Base-by-base conservation (phyloP, 2,888 invertebrate species). In the Tetranychus piercei region DNA sequence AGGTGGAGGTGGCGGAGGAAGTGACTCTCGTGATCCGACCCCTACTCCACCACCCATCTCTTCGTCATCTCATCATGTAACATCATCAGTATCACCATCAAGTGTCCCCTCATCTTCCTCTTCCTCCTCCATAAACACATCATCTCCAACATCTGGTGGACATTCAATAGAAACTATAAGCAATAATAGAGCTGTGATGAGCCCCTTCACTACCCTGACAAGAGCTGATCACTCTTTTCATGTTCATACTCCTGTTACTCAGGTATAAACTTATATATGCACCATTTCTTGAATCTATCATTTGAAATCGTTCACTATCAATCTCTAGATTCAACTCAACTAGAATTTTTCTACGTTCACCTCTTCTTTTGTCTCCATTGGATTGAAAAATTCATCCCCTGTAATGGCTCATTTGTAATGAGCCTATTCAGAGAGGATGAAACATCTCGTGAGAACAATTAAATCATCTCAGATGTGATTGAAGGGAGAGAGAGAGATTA, bases 171-270 rank as follows among this genome's bases (percentile, higher is more conserved):
- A 71, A n/a, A 79, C 80, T 20, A 23, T 23, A 20, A 23, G 22
- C 22, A 20, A 18, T 23, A 83, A 81, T 79, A 79, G 83, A 76
- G 80, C 81, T 74, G 81, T 83, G 75, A 82, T 83, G 82, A 81
- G 82, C 79, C 83, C 83, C 64, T 83, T 83, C 79, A 80, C 79
- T 23, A 80, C 82, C 76, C 79, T 82, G 44, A 80, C 81, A 74
- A 80, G 83, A 76, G 81, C 82, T 73, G 91, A 91, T 82, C 90
- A 92, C 83, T 88, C 90, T 76, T 94, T 93, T 85, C 94, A 94
- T 84, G 94, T 93, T 86, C 94, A 94, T 83, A 87, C 91, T 80
- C 94, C 94, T 20, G 69, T 69, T 23, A 23, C 69, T 23, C 69
- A 69, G 69, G 69, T 69, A 55, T 2, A 15, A 9, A 6, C 15